Evolutionary conservation across 2,888 invertebrate genomes (phyloP), one percentile per base, ranked within the genome.

Genomic region (Idaea dimidiata): DNA sequence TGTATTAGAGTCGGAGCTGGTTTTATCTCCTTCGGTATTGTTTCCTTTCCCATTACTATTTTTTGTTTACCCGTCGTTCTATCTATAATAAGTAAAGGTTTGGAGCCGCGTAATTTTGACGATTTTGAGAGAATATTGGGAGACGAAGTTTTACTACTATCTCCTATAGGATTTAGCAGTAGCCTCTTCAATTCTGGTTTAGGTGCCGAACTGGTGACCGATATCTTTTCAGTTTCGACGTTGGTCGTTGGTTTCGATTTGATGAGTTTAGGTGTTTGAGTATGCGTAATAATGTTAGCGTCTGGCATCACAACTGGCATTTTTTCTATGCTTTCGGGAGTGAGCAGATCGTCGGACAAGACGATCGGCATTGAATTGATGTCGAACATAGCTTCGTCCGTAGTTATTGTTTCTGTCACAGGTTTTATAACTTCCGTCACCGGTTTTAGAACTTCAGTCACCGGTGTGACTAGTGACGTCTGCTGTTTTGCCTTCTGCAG

Each of bases 331-430:
- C 86, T 94, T 76, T 95, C 95, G 0, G 95, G 93, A 0, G 95
- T 95, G 64, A 95, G 82, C 55, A 95, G 93, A 72, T 96, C 95
- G 71, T 96, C 96, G 43, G 95, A 95, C 56, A 96, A 81, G 4
- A 96, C 95, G 67, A 96, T 95, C 0, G 96, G 96, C 95, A 96
- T 96, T 1, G 95, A 95, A 81, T 95, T 95, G 53, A 96, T 96
- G 79, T 96, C 96, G 69, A 96, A 94, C 68, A 94, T 84, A 63
- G 88, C 79, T 61, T 93, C 93, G 67, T 94, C 93, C 16, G 79
- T 63, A 1, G 72, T 53, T 55, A 72, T 59, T 0, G 77, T 61
- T 59, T 76, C 77, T 18, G 73, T 78, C 3, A 71, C 62, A 24
- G 73, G 66, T 72, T 86, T 90, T 16, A 70, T 66, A 43, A 43